Percentiles rank a stretch among this genome's conserved stretches.
Evolutionary conservation across 2,797 vertebrate species (phyloP).

Genomic region (Hemitrygon akajei): DNA sequence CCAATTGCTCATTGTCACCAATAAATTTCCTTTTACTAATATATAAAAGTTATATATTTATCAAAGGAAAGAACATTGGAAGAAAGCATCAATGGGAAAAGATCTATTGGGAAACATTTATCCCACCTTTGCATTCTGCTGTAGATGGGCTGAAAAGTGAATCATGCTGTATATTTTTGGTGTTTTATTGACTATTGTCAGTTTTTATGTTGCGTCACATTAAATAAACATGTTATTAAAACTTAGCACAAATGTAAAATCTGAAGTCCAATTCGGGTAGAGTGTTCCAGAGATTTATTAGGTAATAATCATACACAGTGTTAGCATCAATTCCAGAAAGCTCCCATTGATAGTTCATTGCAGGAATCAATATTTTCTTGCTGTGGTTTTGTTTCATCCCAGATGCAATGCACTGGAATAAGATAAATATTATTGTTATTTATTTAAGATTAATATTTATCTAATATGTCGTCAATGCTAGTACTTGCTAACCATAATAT

Average conservation of each 20-base stretch:
- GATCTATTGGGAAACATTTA: not conserved
- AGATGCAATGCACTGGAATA: not conserved
- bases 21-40: not conserved
- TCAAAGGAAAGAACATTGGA: not conserved
- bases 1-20: too few species aligned
- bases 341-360: not conserved
- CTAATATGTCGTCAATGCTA: not conserved
- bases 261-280: not conserved
- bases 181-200: not conserved
- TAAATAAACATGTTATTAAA: not conserved
- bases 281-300: not conserved
- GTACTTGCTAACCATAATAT: not conserved
- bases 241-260: not conserved
- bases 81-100: not conserved
- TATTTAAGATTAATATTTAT: conserved; percentile 24
- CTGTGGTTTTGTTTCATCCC: not conserved
- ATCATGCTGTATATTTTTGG: not conserved
- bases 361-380: conserved; percentile 26
- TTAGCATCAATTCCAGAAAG: not conserved
- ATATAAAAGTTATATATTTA: not conserved
- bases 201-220: not conserved
- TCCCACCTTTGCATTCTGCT: not conserved
- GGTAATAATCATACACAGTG: not conserved
- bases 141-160: not conserved
- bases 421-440: not conserved